These are phyloP conservation scores for Campylomormyrus numenius DNA, from an alignment of 2,113 vertebrate species.

Conservation along the genomic window DNA sequence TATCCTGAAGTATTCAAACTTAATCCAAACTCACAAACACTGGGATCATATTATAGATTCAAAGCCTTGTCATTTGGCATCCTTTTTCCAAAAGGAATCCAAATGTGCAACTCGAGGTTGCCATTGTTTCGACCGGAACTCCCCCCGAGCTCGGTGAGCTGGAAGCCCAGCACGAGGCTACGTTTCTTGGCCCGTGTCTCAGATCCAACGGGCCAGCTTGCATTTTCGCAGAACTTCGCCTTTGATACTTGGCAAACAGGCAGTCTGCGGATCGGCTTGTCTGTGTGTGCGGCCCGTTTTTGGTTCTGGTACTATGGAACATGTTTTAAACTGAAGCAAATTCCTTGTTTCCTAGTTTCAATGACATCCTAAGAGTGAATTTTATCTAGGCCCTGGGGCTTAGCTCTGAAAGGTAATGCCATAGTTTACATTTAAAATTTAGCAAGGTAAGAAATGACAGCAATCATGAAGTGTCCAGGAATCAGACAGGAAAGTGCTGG, in stretches of 20 bases:
- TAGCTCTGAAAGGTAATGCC: background rate
- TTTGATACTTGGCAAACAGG: background rate
- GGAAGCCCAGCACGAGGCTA: background rate
- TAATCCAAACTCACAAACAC: background rate
- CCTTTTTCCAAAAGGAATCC: background rate
- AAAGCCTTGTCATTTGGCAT: background rate
- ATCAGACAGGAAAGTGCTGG: background rate
- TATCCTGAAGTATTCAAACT: background rate
- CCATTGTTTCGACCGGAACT: background rate
- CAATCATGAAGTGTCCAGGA: background rate
- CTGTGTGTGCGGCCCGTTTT: background rate
- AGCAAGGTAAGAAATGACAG: background rate
- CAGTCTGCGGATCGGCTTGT: background rate
- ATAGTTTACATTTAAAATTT: background rate
- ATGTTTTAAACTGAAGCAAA: background rate
- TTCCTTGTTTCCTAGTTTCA: background rate
- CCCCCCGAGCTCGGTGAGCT: background rate
- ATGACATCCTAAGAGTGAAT: background rate
- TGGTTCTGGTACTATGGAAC: background rate
- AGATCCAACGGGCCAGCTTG: background rate
- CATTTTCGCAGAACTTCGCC: background rate
- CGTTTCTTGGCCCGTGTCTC: background rate
- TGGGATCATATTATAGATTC: background rate
- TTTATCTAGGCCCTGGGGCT: background rate
- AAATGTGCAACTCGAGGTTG: background rate